Conservation (phyloP, 2,797 vertebrate genomes). For the Psittacula echo region DNA sequence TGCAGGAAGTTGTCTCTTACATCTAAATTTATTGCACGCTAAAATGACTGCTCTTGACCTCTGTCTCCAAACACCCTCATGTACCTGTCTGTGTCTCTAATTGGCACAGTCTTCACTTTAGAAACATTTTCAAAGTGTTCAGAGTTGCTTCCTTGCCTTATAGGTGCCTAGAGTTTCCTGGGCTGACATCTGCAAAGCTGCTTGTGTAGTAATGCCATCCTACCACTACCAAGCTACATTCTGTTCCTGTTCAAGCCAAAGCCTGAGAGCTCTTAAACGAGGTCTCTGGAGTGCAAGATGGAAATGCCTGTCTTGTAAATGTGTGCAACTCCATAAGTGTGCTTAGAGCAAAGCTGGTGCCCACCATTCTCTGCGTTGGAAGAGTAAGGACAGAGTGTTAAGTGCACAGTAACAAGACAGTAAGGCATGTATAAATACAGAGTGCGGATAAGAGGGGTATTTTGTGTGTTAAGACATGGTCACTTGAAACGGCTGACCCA, state of each 20-base stretch:
- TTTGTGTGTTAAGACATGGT: not conserved
- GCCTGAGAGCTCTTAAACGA: not conserved
- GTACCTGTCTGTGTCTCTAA: not conserved
- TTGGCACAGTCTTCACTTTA: not conserved
- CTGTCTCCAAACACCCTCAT: not conserved
- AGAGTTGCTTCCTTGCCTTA: not conserved
- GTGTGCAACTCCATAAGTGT: not conserved
- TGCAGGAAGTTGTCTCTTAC: not conserved
- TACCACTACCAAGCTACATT: not conserved
- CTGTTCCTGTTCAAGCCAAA: not conserved
- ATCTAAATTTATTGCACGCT: not conserved
- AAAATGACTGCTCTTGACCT: not conserved
- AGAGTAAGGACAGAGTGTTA: not conserved
- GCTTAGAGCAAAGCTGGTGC: not conserved
- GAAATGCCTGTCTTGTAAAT: not conserved
- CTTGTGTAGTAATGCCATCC: not conserved
- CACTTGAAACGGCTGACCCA: not conserved
- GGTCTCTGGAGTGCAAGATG: accelerated
- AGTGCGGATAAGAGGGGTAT: not conserved
- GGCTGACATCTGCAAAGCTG: not conserved
- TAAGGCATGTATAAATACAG: too few species aligned
- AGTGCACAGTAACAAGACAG: not conserved
- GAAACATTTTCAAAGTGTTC: not conserved
- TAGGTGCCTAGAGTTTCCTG: not conserved
- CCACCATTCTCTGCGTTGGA: not conserved